A percentile compares a stretch with the other conserved stretches of the same genome.
Conservation (phyloP, 2,113 vertebrate species). For the Kryptolebias marmoratus region DNA sequence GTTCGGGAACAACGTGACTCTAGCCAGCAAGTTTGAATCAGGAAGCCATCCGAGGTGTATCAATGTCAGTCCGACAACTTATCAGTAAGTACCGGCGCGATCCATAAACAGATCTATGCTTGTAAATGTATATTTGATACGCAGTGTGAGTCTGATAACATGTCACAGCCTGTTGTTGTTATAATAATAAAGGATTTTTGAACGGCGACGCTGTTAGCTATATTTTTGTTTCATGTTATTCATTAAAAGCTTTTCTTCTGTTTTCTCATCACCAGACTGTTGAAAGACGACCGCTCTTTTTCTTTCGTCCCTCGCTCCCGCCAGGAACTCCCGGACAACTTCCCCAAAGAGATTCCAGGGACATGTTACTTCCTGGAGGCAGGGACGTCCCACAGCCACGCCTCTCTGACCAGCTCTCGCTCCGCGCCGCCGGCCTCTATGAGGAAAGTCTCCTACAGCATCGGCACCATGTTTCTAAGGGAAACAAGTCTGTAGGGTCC, state of each 20-base stretch:
- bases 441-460: conserved; percentile 97
- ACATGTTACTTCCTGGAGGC: conserved; percentile 98
- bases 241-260: background rate
- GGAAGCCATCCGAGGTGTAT: conserved; percentile 96
- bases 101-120: background rate
- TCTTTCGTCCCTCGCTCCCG: conserved; percentile 93
- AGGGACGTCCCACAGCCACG: conserved; percentile 88
- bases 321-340: conserved; percentile 98
- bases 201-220: background rate
- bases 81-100: conserved; percentile 86
- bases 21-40: conserved; percentile 98
- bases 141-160: no score
- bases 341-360: conserved; percentile 97
- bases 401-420: conserved; percentile 80
- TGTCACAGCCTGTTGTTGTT: background rate
- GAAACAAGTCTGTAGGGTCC: conserved; percentile 94
- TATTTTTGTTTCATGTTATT: background rate
- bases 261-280: conserved; percentile 81
- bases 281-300: conserved; percentile 94
- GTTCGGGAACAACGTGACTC: conserved; percentile 98
- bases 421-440: conserved; percentile 89
- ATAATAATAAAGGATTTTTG: background rate
- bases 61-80: conserved; percentile 95
- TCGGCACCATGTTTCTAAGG: conserved; percentile 98
- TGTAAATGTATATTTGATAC: background rate